Evolutionary conservation across 2,113 vertebrate genomes (phyloP).

Genomic region (Eurypyga helias): DNA sequence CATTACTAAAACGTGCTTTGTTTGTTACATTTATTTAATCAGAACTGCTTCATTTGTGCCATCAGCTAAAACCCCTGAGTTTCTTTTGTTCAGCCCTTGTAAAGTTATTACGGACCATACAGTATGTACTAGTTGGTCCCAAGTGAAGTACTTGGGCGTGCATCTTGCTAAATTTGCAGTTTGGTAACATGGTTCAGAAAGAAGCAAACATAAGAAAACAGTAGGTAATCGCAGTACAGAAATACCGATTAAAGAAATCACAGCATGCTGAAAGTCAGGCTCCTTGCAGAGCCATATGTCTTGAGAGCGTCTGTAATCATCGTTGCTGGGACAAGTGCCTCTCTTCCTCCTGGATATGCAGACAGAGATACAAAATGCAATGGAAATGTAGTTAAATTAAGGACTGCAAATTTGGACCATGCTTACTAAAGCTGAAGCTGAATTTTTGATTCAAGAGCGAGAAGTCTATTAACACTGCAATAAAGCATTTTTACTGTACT

Average conservation of each 20-base stretch:
- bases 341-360: not conserved
- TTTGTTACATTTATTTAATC: conserved; percentile 56
- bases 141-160: accelerated
- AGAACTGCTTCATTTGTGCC: conserved; percentile 41
- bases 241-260: not conserved
- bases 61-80: conserved; percentile 22
- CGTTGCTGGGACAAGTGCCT: not conserved
- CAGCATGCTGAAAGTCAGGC: not conserved
- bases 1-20: conserved; percentile 43
- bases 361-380: not conserved
- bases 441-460: not conserved
- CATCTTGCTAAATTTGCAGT: not conserved
- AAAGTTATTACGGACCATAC: conserved; percentile 36
- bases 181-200: not conserved
- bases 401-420: not conserved
- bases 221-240: not conserved
- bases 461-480: not conserved
- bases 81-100: conserved; percentile 5
- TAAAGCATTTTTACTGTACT: not conserved
- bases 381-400: not conserved
- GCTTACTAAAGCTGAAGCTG: not conserved
- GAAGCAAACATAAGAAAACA: not conserved
- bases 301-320: not conserved
- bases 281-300: not conserved
- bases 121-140: conserved; percentile 36